These are phyloP conservation scores for Helicolenus hilgendorfi DNA, from an alignment of 2,797 vertebrate species.

Conservation along the genomic window DNA sequence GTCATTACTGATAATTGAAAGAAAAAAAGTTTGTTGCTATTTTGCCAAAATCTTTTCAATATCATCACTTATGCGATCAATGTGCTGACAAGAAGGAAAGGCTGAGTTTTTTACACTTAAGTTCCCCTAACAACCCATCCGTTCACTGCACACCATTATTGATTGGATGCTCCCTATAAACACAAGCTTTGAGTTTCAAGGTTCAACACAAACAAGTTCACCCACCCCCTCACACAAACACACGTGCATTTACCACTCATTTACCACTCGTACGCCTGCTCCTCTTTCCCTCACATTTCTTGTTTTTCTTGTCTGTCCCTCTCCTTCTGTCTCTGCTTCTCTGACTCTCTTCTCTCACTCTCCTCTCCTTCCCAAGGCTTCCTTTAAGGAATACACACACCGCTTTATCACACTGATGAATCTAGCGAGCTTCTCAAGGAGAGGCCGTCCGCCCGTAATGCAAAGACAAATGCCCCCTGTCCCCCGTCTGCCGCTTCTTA, in stretches of 20 bases:
- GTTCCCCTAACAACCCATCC: constrained; percentile 6
- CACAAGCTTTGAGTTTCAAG: constrained; percentile 51
- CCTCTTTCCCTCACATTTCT: constrained; percentile 3
- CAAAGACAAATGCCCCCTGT: constrained; percentile 85
- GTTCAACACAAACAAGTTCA: constrained; percentile 34
- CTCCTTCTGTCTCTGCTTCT: constrained; percentile 16
- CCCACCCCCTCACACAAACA: constrained; percentile 2
- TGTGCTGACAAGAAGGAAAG: constrained; percentile 27
- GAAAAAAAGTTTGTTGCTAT: neutral
- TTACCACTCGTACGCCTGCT: neutral
- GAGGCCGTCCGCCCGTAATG: constrained; percentile 83
- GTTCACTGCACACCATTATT: constrained; percentile 49
- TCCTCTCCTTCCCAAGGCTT: constrained; percentile 73
- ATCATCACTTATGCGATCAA: constrained; percentile 29
- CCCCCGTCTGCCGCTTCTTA: constrained; percentile 67
- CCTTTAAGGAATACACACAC: constrained; percentile 68
- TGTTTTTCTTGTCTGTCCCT: constrained; percentile 16
- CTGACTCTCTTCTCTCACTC: constrained; percentile 15
- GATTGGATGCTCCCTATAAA: constrained; percentile 46
- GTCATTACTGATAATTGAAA: neutral
- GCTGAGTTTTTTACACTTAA: constrained; percentile 47
- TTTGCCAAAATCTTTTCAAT: constrained; percentile 26
- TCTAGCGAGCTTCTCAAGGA: constrained; percentile 88
- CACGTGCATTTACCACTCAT: neutral
- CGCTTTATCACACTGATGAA: constrained; percentile 90